Evolutionary conservation across 2,113 vertebrate species (phyloP).

Genomic region (Anseranas semipalmata): DNA sequence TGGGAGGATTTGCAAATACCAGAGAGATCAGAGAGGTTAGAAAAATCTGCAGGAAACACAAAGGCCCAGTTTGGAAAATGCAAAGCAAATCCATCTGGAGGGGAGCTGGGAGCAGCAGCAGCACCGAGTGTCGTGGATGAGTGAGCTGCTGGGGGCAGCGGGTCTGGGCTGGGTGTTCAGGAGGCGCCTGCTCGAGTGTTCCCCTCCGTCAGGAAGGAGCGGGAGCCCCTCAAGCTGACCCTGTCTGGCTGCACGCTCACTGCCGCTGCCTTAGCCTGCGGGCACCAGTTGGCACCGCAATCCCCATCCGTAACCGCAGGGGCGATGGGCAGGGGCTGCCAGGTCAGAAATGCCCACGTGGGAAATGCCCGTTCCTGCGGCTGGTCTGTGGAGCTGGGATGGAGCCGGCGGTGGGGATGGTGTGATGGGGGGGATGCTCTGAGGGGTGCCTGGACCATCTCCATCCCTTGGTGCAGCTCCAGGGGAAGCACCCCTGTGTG

Average conservation of each 20-base stretch:
- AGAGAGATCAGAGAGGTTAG: slow-evolving; percentile 60
- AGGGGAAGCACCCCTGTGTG: accelerated
- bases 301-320: background rate
- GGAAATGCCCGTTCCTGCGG: background rate
- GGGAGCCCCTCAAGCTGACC: background rate
- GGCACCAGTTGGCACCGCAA: background rate
- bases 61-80: background rate
- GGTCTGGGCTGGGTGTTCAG: background rate
- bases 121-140: accelerated
- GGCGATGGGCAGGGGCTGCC: background rate
- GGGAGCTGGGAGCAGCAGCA: background rate
- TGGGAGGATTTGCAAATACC: slow-evolving; percentile 58
- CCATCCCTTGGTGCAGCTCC: background rate
- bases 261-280: accelerated
- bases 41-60: slow-evolving; percentile 20
- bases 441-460: background rate
- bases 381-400: accelerated
- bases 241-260: background rate
- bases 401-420: background rate
- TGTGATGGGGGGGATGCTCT: background rate
- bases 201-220: background rate
- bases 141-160: accelerated
- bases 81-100: slow-evolving; percentile 47
- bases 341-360: background rate
- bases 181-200: background rate